Evolutionary conservation across 2,888 invertebrate genomes (phyloP), one percentile per base, ranked within the genome.

Genomic region (Teleogryllus oceanicus): DNA sequence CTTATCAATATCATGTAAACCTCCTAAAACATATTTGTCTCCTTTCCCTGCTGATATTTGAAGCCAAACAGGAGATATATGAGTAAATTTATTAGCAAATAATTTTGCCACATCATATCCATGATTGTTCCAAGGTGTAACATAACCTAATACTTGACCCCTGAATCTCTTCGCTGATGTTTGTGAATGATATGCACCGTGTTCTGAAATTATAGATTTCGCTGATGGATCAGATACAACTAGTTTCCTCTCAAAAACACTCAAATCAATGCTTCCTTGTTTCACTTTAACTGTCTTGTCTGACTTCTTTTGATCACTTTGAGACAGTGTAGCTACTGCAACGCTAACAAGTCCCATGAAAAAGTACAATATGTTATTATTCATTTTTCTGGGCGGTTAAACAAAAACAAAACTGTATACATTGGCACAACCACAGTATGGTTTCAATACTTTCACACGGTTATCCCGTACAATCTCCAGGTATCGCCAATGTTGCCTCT

Each of bases 121-220:
- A 88, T 94, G 95, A 83, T 90, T 93, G 86, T 98, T 98, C 98
- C 98, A 98, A 81, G 97, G 97, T 77, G 98, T 98, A 76, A 97
- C 94, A 87, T 95, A 98, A 80, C 95, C 98, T 82, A 98, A 88
- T 20, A 94, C 92, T n/a, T 92, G 89, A 77, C 93, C 93, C 82
- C 91, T 89, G 84, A 95, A 94, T 84, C 91, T 91, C 80, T 91
- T 90, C 2, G 88, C 85, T 18, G 89, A 87, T 5, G 93, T 92
- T 79, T 94, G 91, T 84, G 92, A 91, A 85, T 91, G 92, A 86
- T 94, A 96, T 0, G 92, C 90, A 78, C 92, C 91, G 85, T 94
- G 91, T 85, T 96, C 93, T 81, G 90, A 90, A 77, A 96, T 85
- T 80, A 97, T 94, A 84, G 95, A 94, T 84, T 91, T 92, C 10